Conservation (phyloP, 2,113 vertebrate species). For the Coryphaenoides rupestris region DNA sequence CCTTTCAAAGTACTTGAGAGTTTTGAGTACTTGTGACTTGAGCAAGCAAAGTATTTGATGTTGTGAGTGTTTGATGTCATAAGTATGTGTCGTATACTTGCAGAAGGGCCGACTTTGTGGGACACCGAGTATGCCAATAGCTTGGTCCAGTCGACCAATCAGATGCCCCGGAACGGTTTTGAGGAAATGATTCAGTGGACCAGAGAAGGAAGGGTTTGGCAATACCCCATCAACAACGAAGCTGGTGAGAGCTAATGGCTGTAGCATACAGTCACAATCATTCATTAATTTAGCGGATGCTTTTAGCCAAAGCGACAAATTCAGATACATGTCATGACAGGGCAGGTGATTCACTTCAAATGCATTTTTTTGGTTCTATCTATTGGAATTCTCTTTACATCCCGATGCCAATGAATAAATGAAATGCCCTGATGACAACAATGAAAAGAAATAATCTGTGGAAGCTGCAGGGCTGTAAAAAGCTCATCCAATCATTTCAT, state of each 20-base stretch:
- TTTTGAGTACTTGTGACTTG: too few relatives aligned
- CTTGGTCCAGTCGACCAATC: conserved; percentile 65
- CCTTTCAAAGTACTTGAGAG: background rate
- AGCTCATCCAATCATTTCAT: too few relatives aligned
- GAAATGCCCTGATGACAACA: too few relatives aligned
- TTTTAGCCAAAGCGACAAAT: too few relatives aligned
- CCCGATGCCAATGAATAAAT: too few relatives aligned
- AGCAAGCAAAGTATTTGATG: too few relatives aligned
- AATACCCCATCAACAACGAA: conserved; percentile 90
- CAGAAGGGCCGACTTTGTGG: conserved; percentile 82
- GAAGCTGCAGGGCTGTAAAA: too few relatives aligned
- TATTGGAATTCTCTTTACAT: too few relatives aligned
- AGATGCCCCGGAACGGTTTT: conserved; percentile 81
- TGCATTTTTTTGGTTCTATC: too few relatives aligned
- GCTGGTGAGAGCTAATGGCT: conserved; percentile 67
- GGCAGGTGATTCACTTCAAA: background rate
- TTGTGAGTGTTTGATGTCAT: background rate
- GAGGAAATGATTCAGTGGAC: conserved; percentile 98
- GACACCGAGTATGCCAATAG: conserved; percentile 84
- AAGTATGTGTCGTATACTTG: conserved; percentile 9
- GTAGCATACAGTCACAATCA: background rate
- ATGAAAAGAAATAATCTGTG: too few relatives aligned
- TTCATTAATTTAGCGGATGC: background rate
- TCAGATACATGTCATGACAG: background rate
- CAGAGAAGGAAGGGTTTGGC: conserved; percentile 88